phyloP scores from a whole-genome alignment of 2,113 vertebrate genomes.

The Emberiza fucata region DNA sequence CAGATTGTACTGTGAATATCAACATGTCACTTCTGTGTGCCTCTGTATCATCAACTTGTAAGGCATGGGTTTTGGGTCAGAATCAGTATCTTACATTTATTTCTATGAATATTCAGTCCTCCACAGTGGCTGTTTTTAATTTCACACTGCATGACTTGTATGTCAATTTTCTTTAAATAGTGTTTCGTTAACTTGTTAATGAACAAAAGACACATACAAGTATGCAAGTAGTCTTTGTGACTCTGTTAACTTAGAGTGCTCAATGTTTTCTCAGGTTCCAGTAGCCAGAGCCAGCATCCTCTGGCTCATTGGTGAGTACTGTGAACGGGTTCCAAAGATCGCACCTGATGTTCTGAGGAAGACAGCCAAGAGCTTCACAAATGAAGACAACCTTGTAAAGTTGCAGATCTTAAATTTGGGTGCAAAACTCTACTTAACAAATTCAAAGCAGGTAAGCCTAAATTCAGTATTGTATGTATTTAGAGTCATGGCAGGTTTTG shows the following conservation, averaged over 20 bases:
- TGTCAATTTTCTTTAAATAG: neutral
- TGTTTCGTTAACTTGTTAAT: neutral
- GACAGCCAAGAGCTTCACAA: slow-evolving; percentile 90
- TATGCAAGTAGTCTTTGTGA: neutral
- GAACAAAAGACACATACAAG: neutral
- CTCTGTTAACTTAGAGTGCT: neutral
- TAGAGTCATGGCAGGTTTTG: neutral
- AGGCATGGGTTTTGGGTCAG: neutral
- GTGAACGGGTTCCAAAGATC: slow-evolving; percentile 93
- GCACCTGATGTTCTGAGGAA: slow-evolving; percentile 95
- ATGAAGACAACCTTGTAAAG: slow-evolving; percentile 94
- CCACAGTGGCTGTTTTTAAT: neutral
- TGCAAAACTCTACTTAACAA: slow-evolving; percentile 95
- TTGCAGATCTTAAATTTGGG: slow-evolving; percentile 91
- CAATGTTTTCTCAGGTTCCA: slow-evolving; percentile 80
- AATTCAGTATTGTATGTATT: neutral
- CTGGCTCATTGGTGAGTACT: slow-evolving; percentile 97
- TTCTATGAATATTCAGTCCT: neutral
- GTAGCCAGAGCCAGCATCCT: slow-evolving; percentile 98
- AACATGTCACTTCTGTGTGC: neutral
- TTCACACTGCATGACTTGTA: neutral
- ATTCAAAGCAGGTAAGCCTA: slow-evolving; percentile 91
- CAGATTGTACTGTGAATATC: neutral
- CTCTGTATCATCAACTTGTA: neutral
- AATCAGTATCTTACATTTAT: neutral